A percentile compares a stretch with the other conserved stretches of the same genome.
phyloP scores from a whole-genome alignment of 2,888 invertebrate species.

The Pammene aurita region DNA sequence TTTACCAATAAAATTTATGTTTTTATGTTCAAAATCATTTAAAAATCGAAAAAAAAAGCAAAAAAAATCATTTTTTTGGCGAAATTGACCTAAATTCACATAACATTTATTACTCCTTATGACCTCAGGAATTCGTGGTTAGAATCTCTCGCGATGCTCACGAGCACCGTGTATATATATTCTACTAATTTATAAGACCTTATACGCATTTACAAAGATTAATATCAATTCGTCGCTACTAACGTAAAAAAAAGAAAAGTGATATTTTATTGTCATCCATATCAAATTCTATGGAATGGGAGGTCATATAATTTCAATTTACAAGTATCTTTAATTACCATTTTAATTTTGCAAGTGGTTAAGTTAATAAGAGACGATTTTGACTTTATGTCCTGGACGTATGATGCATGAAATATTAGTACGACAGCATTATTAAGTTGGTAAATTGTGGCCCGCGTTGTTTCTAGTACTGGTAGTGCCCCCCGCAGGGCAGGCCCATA shows the following conservation, averaged over 20 bases:
- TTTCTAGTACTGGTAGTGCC: constrained; percentile 50
- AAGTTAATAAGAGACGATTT: neutral
- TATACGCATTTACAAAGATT: too few relatives aligned
- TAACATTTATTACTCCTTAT: too few relatives aligned
- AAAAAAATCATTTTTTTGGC: too few relatives aligned
- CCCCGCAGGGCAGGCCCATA: constrained; percentile 54
- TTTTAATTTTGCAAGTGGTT: neutral
- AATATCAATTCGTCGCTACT: neutral
- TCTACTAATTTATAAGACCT: too few relatives aligned
- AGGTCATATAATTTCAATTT: constrained; percentile 50
- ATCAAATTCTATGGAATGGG: constrained; percentile 54
- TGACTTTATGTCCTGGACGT: constrained; percentile 3
- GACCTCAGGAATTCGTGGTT: too few relatives aligned
- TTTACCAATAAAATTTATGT: too few relatives aligned
- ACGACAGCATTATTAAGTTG: constrained; percentile 28
- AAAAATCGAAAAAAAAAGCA: too few relatives aligned
- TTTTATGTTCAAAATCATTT: too few relatives aligned
- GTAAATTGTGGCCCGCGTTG: constrained; percentile 43
- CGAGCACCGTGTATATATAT: too few relatives aligned
- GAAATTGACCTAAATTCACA: too few relatives aligned
- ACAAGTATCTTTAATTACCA: constrained; percentile 41
- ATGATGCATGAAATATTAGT: constrained; percentile 36
- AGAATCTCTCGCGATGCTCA: too few relatives aligned
- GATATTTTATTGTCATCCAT: constrained; percentile 48
- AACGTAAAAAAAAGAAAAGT: constrained; percentile 22